Base-by-base conservation (phyloP, 2,888 invertebrate genomes). In the Micropterix aruncella region DNA sequence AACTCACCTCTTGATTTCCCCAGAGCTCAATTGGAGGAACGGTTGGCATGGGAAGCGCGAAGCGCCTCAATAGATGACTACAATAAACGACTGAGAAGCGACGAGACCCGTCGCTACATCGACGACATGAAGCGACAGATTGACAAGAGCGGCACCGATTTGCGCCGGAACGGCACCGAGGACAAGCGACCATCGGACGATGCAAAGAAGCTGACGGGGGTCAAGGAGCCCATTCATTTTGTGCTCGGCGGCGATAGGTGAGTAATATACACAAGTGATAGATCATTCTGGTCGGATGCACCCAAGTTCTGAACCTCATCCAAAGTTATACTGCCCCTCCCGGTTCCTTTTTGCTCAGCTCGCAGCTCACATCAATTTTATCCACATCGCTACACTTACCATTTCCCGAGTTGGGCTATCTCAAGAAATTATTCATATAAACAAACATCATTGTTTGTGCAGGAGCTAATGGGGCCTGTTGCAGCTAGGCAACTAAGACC, bases 231-330 rank as follows among this genome's bases (percentile, higher is more conserved):
- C 38, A 70, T 70, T 37, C 65, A 69, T 45, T 71, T 71, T 47
- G 55, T 65, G 27, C 50, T 71, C 5, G 71, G 71, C 1, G 71
- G 70, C 0, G 70, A 70, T 45, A 70, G 68, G 69, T 69, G 40
- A 61, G 66, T 47, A 16, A 16, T 36, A 9, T 7, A 1, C 5
- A n/a, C n/a, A n/a, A n/a, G n/a, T 27, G 12, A 27, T 27, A 27
- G 7, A 12, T 7, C 36, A 27, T 27, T n/a, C n/a, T n/a, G n/a
- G n/a, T n/a, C n/a, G n/a, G n/a, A n/a, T n/a, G n/a, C n/a, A n/a
- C n/a, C n/a, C n/a, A n/a, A n/a, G n/a, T n/a, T n/a, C n/a, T n/a
- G n/a, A n/a, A n/a, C n/a, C n/a, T n/a, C n/a, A n/a, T n/a, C n/a
- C n/a, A n/a, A n/a, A n/a, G n/a, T n/a, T n/a, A n/a, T n/a, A n/a